Conservation (phyloP, 2,113 vertebrate species). For the Fulmarus glacialis region DNA sequence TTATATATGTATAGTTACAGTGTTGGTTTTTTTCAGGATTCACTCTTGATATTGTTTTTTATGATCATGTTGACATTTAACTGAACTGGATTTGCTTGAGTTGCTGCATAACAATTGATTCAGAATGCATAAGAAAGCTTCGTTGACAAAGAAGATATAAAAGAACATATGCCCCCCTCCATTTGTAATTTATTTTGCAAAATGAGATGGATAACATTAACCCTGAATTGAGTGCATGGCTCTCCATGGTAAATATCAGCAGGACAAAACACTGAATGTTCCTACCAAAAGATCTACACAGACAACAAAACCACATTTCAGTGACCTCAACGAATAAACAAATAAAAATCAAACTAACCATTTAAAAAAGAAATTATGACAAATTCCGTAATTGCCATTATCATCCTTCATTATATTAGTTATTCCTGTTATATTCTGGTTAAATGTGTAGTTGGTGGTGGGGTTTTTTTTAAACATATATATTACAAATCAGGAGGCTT, state of each 20-base stretch:
- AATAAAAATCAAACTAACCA: not conserved
- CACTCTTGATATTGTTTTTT: not conserved
- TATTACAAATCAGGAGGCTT: not conserved
- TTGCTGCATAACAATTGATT: not conserved
- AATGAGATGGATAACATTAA: not conserved
- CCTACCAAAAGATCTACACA: not conserved
- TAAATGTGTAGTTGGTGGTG: not conserved
- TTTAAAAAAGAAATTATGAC: not conserved
- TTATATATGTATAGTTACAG: not conserved
- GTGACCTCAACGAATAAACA: not conserved
- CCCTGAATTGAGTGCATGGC: not conserved
- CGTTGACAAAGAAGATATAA: not conserved
- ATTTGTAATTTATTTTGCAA: not conserved
- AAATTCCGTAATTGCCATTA: not conserved
- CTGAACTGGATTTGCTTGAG: not conserved
- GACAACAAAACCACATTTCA: not conserved
- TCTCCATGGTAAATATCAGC: not conserved
- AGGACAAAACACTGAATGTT: not conserved
- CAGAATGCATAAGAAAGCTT: not conserved
- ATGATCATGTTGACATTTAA: not conserved
- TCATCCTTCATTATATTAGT: not conserved
- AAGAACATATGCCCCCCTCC: not conserved
- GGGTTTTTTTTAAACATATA: not conserved
- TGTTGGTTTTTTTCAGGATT: fast-evolving
- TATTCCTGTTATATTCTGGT: not conserved